Percentiles rank a stretch among this genome's conserved stretches.
phyloP scores from a whole-genome alignment of 2,113 vertebrate species.

The Rhea pennata region DNA sequence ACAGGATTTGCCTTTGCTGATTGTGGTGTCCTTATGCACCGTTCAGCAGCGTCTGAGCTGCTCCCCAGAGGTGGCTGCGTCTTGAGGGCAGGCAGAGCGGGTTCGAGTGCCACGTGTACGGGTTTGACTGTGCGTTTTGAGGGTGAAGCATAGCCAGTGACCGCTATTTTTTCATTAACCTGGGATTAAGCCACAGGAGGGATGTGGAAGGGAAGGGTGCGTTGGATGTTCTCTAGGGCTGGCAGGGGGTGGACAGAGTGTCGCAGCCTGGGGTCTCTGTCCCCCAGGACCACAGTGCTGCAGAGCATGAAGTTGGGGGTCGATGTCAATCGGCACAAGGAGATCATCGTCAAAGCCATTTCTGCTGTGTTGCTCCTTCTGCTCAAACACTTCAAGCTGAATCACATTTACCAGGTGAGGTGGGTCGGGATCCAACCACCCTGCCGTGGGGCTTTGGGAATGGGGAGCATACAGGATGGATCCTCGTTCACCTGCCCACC shows the following conservation, averaged over 20 bases:
- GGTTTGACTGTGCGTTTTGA: background rate
- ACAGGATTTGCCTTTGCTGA: background rate
- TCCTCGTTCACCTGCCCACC: background rate
- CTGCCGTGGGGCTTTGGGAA: accelerated
- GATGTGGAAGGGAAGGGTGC: background rate
- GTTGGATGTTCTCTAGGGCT: background rate
- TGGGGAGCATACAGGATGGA: background rate
- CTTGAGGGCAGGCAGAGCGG: background rate
- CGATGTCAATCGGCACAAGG: conserved; percentile 97
- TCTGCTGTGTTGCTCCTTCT: conserved; percentile 93
- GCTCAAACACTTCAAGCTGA: conserved; percentile 97
- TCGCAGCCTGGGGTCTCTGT: background rate
- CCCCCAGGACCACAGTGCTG: conserved; percentile 90
- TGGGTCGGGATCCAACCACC: accelerated
- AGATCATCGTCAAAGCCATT: conserved; percentile 98
- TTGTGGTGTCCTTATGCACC: too few species aligned
- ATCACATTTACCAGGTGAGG: conserved; percentile 95
- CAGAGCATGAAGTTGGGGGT: conserved; percentile 99
- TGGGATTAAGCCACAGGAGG: background rate
- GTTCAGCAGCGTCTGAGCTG: background rate
- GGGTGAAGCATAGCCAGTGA: background rate
- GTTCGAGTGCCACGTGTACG: background rate
- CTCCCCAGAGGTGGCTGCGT: background rate
- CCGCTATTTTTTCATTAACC: too few species aligned
- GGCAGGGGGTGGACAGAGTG: accelerated